Evolutionary conservation across 2,113 vertebrate genomes (phyloP).

Genomic region (Rissa tridactyla): DNA sequence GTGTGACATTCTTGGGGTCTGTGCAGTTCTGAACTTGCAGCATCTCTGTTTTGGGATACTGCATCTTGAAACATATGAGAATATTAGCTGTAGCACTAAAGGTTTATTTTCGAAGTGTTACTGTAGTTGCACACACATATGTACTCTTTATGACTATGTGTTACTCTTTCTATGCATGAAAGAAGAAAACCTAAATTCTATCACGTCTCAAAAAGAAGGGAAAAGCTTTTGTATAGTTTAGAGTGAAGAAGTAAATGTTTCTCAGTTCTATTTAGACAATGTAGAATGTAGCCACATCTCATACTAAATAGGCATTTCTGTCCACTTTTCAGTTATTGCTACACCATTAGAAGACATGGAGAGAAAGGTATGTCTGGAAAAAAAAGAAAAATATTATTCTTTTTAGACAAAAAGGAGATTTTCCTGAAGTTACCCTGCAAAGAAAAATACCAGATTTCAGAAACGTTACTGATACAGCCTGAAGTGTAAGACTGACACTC

Average conservation of each 20-base stretch:
- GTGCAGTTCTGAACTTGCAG: neutral
- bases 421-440: neutral
- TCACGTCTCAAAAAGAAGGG: neutral
- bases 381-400: neutral
- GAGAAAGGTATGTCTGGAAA: neutral
- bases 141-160: neutral
- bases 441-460: neutral
- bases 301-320: neutral
- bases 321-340: neutral
- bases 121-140: neutral
- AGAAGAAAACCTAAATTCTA: neutral
- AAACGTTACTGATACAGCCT: neutral
- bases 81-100: neutral
- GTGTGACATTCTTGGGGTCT: neutral
- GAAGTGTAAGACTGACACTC: neutral
- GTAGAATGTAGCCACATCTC: neutral
- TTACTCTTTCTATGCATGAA: neutral
- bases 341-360: neutral
- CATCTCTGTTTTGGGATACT: neutral
- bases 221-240: neutral
- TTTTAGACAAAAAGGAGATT: neutral
- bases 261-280: neutral
- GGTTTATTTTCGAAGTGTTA: neutral
- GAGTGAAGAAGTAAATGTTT: neutral
- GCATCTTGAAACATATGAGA: neutral